Base-by-base conservation (phyloP, 2,888 invertebrate genomes). In the Troides helena region DNA sequence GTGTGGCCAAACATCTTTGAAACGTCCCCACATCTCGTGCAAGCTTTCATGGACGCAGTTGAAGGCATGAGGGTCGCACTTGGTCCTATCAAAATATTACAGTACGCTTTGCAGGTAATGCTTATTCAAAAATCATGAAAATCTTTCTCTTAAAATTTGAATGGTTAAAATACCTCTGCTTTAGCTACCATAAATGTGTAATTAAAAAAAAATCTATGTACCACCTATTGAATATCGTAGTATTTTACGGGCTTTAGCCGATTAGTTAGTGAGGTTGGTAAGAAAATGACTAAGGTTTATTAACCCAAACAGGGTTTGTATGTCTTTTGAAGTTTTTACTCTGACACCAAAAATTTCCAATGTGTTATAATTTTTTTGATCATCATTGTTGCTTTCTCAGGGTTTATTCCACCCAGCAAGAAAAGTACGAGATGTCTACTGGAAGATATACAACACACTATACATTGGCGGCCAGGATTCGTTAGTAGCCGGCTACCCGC, bases 1-100 rank as follows among this genome's bases (percentile, higher is more conserved):
- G 99, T 99, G 36, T 99, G 99, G 99, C 99, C 99, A 17, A 99
- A 99, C 87, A 98, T 99, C 76, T 99, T 99, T 84, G 99, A 99
- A 93, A 99, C 99, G 0, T 99, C 99, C 18, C 99, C 99, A 21
- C 99, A 99, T 95, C 95, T 99, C 75, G 99, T 99, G 36, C 99
- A 99, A 90, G 99, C 99, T 0, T 99, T 99, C 89, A 99, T 99
- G 98, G 99, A 99, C 81, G 97, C 99, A 6, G 97, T 99, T 7
- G 99, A 99, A 87, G 99, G 99, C 18, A 95, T 99, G 93, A 91
- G 99, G 50, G 99, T 99, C 6, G 98, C 99, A 0, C 93, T 99
- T 58, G 99, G 99, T 7, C 98, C 99, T 1, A 96, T 98, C 70
- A 99, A 99, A 92, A 97, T 99, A 76, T 92, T 99, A 72, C 99